These are phyloP conservation scores for Ennomos fuscantarius DNA, from an alignment of 2,888 invertebrate species.

Conservation along the genomic window DNA sequence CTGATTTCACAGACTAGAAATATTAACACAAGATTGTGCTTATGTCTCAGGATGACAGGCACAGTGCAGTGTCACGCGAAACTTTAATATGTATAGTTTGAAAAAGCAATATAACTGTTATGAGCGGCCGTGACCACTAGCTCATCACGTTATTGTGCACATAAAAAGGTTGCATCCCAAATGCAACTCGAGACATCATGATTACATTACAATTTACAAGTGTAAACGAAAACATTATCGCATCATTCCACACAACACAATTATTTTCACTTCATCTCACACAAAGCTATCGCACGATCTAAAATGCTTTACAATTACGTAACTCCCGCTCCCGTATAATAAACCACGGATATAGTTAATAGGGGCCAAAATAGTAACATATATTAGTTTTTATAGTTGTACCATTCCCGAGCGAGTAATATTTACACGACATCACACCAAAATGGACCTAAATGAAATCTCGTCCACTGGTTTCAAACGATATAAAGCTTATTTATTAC, in stretches of 20 bases:
- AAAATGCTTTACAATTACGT: conserved; percentile 28
- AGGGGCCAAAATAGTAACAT: conserved; percentile 62
- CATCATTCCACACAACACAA: conserved; percentile 1
- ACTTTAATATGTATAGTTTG: too few species aligned
- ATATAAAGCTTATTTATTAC: conserved; percentile 57
- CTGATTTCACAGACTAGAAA: too few species aligned
- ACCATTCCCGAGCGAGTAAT: conserved; percentile 52
- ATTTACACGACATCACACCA: conserved; percentile 55
- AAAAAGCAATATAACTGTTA: too few species aligned
- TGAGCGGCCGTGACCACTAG: too few species aligned
- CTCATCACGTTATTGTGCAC: too few species aligned
- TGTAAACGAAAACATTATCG: too few species aligned
- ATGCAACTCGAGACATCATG: neutral
- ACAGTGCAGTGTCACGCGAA: too few species aligned
- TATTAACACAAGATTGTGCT: too few species aligned
- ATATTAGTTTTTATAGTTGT: conserved; percentile 68
- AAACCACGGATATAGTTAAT: conserved; percentile 54
- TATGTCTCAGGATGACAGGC: too few species aligned
- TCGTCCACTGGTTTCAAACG: conserved; percentile 52
- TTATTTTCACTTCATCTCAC: conserved; percentile 16
- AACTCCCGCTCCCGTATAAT: conserved; percentile 19
- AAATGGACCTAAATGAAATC: conserved; percentile 55
- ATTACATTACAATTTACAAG: neutral
- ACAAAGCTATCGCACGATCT: conserved; percentile 21
- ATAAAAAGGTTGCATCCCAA: too few species aligned